Base-by-base conservation (phyloP, 1,140 invertebrate species). In the Drosophila micromelanica region DNA sequence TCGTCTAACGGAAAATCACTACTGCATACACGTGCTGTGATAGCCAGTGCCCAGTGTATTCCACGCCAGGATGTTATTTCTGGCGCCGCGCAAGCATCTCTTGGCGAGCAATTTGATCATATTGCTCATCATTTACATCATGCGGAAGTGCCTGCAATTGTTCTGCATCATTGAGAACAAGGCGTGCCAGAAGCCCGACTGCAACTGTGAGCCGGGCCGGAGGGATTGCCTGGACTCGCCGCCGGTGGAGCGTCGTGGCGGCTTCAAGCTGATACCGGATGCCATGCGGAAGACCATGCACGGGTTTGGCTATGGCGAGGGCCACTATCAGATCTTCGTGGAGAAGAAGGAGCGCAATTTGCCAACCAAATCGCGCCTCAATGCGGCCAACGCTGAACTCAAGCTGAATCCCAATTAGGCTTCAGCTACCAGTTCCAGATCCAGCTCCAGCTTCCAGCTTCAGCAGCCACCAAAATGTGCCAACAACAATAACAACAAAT, bases 361-460 rank as follows among this genome's bases (percentile, higher is more conserved):
- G 43, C 90, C 80, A 54, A 86, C 87, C 30, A 73, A 90, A 13
- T 84, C 89, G 13, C 89, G 89, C 59, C 57, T 90, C 2, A 90
- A 90, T 74, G 89, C 89, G 64, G 89, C 80, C 75, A 75, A 69
- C 37, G 89, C 89, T 62, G 89, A 90, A 89, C 82, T 89, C n/a
- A 90, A 90, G 72, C 80, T 90, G 52, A 90, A 90, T 90, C 89
- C 89, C 63, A 90, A 90, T 90, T 90, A 90, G 87, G 20, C 15
- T 27, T 3, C 27, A 17, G n/a, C 7, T 11, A 6, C 17, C 38
- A 4, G 11, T 11, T 13, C 27, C 15, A 40, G 23, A 40, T 0
- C 6, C n/a, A 45, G 15, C 32, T 35, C 32, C 9, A 5, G 27
- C 27, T 37, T 1, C 13, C 12, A 43, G 49, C 51, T 32, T 11